A percentile compares a stretch with the other conserved stretches of the same genome.
Evolutionary conservation across 2,113 vertebrate species (phyloP).

Genomic region (Calyptommatus sinebrachiatus): DNA sequence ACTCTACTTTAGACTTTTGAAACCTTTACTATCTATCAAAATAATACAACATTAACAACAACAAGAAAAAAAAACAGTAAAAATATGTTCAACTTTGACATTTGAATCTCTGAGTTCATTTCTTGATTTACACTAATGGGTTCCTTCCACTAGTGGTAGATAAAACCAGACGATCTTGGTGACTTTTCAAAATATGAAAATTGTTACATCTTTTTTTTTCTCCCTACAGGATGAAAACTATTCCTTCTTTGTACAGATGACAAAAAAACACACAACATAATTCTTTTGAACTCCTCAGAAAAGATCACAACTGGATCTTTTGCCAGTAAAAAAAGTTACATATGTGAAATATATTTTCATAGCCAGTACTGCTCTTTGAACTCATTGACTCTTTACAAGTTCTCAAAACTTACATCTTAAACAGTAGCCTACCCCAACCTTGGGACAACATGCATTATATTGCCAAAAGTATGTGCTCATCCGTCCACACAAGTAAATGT

Average conservation of each 20-base stretch:
- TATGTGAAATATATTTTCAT: not conserved
- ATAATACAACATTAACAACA: too few relatives aligned
- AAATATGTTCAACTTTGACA: too few relatives aligned
- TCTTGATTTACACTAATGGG: too few relatives aligned
- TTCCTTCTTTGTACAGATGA: conserved; percentile 29
- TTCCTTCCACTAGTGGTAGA: too few relatives aligned
- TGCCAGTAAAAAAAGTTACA: conserved; percentile 23
- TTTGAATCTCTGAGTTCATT: too few relatives aligned
- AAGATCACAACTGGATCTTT: conserved; percentile 7
- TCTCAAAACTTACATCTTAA: conserved; percentile 22
- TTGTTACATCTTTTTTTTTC: conserved; percentile 42
- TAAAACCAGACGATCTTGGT: conserved; percentile 8
- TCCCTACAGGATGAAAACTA: conserved; percentile 47
- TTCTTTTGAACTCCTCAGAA: conserved; percentile 12
- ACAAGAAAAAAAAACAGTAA: too few relatives aligned
- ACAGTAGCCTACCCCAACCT: not conserved
- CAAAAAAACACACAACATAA: conserved; percentile 23
- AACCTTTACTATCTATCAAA: too few relatives aligned
- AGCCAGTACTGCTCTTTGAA: conserved; percentile 10
- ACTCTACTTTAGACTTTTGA: too few relatives aligned
- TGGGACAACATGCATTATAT: too few relatives aligned
- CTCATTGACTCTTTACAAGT: conserved; percentile 14
- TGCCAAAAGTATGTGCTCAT: too few relatives aligned
- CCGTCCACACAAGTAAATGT: too few relatives aligned
- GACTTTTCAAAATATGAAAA: conserved; percentile 8